These are phyloP conservation scores for Galbula dea DNA, from an alignment of 2,113 vertebrate species.

Conservation along the genomic window DNA sequence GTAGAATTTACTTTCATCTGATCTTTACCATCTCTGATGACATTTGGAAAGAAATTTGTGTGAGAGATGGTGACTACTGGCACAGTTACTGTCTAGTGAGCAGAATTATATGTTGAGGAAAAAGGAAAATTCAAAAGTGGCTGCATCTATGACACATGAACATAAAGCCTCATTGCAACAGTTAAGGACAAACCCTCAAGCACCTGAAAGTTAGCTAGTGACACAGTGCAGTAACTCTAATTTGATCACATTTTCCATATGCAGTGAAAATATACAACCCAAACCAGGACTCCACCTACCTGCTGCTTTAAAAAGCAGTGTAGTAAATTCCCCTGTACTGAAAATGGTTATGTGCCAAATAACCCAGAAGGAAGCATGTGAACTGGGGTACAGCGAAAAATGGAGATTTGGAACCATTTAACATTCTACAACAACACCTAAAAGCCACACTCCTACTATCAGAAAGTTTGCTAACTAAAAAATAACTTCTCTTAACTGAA, in stretches of 20 bases:
- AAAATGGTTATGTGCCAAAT: background rate
- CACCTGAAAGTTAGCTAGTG: background rate
- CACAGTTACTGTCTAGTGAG: background rate
- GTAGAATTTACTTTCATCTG: conserved; percentile 19
- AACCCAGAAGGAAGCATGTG: background rate
- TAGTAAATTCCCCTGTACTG: background rate
- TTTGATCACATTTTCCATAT: background rate
- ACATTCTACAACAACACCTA: background rate
- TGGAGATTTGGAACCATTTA: background rate
- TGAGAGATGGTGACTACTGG: background rate
- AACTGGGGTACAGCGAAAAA: background rate
- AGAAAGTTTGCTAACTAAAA: background rate
- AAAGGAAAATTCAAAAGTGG: background rate
- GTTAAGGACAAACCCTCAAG: background rate
- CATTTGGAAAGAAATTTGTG: background rate
- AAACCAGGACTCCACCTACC: background rate
- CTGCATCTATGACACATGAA: background rate
- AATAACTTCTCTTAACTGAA: background rate
- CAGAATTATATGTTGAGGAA: background rate
- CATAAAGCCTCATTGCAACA: background rate
- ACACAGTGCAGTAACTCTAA: background rate
- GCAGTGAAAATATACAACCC: background rate
- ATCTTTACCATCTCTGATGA: conserved; percentile 5
- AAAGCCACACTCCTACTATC: background rate
- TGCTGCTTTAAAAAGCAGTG: background rate